Base-by-base conservation (phyloP, 2,888 invertebrate species). In the Fragum whitleyi region DNA sequence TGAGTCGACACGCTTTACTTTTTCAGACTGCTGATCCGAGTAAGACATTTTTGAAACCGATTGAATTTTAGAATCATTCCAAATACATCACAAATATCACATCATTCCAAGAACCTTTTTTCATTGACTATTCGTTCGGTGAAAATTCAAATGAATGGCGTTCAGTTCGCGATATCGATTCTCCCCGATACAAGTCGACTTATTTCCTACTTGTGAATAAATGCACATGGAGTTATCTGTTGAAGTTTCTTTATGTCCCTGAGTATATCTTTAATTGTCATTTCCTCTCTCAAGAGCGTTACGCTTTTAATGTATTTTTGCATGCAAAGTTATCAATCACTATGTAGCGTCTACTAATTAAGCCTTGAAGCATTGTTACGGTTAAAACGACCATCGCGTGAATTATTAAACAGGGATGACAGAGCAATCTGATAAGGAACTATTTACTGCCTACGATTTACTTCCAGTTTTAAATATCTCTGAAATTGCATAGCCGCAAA, bases 251-350 rank as follows among this genome's bases (percentile, higher is more conserved):
- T 47, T 47, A 9, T 6, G 47, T 47, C 47, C 47, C 9, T 47
- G 19, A 47, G 19, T 47, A 47, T 47, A 47, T 2, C 14, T 47
- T 47, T 47, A 47, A 47, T 47, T 47, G 47, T 47, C 47, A 19
- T 47, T 47, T 47, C 39, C 47, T 47, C 47, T 47, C 47, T 19
- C 47, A 47, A 5, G 47, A 47, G 19, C 14, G 5, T 47, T 14
- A 14, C 47, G 47, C 47, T n/a, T 47, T 47, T 47, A 47, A 47
- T 47, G 47, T 47, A 19, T 47, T 47, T n/a, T 16, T 19, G 32
- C 61, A 61, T 61, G 61, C 61, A n/a, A 32, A 61, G 19, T 61
- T 61, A n/a, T 61, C 32, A n/a, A 26, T 32, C 32, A 61, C 61
- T 61, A 61, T 32, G 28, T 61, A 61, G 32, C 19, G 32, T 28